Conservation (phyloP, 1,140 invertebrate species). For the Tribolium madens region DNA sequence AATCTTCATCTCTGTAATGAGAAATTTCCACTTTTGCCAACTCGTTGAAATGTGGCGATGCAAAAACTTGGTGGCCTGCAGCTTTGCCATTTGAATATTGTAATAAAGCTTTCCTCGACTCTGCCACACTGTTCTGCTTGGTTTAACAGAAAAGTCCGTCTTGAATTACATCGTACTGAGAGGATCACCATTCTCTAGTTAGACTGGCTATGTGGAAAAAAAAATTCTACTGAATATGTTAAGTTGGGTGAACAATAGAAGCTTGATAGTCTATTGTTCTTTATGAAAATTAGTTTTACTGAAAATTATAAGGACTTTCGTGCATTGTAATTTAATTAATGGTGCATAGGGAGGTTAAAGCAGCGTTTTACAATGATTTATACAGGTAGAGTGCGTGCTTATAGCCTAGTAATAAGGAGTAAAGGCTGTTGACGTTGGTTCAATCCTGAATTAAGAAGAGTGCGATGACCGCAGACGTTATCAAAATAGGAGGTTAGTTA, state of each 20-base stretch:
- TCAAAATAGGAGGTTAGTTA: neutral
- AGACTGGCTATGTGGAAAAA: neutral
- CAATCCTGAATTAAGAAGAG: neutral
- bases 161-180: constrained; percentile 9
- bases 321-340: neutral
- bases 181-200: constrained; percentile 5
- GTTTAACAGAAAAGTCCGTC: constrained; percentile 12
- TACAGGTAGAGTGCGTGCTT: neutral
- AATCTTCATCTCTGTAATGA: constrained; percentile 7
- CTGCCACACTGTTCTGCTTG: constrained; percentile 11
- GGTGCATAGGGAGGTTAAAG: neutral
- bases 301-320: neutral
- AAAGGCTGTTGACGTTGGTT: neutral
- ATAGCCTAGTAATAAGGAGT: neutral
- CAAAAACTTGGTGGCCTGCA: neutral
- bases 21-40: neutral
- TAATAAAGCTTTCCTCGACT: constrained; percentile 26
- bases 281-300: neutral
- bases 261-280: neutral
- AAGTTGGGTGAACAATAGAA: neutral
- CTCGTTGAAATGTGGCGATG: neutral
- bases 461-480: neutral
- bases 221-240: constrained; percentile 1
- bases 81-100: constrained; percentile 4
- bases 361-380: neutral